These are phyloP conservation scores for Venturia canescens DNA, from an alignment of 1,140 invertebrate species.

Conservation along the genomic window DNA sequence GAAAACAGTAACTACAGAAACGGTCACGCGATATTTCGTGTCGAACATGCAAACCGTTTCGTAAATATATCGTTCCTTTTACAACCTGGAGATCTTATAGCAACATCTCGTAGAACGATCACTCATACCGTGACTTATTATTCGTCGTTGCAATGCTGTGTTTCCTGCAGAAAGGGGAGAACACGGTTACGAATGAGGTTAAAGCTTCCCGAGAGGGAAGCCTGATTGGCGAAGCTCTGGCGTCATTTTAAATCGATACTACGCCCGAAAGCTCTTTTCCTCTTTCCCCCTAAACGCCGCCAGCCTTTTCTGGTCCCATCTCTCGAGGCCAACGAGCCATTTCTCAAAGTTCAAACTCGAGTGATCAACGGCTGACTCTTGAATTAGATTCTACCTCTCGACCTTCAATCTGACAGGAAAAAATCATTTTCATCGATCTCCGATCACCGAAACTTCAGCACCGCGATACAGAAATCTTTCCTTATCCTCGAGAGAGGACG, in stretches of 20 bases:
- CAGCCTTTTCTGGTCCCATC: background rate
- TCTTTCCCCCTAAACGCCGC: background rate
- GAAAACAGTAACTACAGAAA: conserved; percentile 24
- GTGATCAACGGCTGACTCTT: background rate
- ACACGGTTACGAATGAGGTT: background rate
- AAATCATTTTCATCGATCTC: no score
- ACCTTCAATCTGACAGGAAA: no score
- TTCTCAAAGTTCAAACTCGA: conserved; percentile 47
- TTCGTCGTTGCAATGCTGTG: background rate
- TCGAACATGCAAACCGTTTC: conserved; percentile 18
- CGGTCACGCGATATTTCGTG: conserved; percentile 56
- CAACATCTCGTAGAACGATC: conserved; percentile 24
- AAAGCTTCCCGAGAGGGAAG: background rate
- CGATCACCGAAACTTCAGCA: no score
- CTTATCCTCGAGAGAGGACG: no score
- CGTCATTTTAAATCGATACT: conserved; percentile 64
- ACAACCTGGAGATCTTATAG: conserved; percentile 37
- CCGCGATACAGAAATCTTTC: no score
- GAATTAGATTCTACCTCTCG: no score
- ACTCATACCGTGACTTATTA: conserved; percentile 10
- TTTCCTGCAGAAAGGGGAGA: background rate
- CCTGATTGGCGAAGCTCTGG: background rate
- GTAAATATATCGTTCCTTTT: conserved; percentile 12
- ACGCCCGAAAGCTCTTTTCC: conserved; percentile 45
- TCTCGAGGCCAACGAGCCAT: conserved; percentile 52